Evolutionary conservation across 1,140 invertebrate species (phyloP).

Genomic region (Limonius californicus): DNA sequence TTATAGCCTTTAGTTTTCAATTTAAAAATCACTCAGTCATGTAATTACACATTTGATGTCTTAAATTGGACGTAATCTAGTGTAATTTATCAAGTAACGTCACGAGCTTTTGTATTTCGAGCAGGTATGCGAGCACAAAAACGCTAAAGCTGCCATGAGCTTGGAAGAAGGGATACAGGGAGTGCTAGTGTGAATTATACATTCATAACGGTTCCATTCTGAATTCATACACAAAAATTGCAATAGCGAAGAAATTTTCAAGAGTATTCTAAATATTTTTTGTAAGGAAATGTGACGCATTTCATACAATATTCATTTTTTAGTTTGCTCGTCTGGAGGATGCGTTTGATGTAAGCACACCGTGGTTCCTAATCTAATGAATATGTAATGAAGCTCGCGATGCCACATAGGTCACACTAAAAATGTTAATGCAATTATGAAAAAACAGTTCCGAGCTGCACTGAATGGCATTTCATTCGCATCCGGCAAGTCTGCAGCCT

Average conservation of each 20-base stretch:
- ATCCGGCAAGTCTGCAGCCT: too few species aligned
- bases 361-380: constrained; percentile 5
- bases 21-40: constrained; percentile 26
- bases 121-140: constrained; percentile 17
- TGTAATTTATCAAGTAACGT: constrained; percentile 34
- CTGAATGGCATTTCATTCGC: too few species aligned
- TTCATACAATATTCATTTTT: constrained; percentile 10
- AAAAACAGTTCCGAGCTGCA: background rate
- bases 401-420: background rate
- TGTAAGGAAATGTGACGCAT: background rate
- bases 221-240: too few species aligned
- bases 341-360: background rate
- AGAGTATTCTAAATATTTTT: constrained; percentile 3
- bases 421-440: constrained; percentile 12
- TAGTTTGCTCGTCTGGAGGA: background rate
- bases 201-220: background rate
- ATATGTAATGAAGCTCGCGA: background rate
- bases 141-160: background rate
- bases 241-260: background rate
- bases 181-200: background rate
- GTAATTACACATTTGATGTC: constrained; percentile 32
- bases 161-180: background rate
- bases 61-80: constrained; percentile 31
- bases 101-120: constrained; percentile 28
- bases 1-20: constrained; percentile 28